phyloP scores from a whole-genome alignment of 2,797 vertebrate genomes.

The Pampus argenteus region DNA sequence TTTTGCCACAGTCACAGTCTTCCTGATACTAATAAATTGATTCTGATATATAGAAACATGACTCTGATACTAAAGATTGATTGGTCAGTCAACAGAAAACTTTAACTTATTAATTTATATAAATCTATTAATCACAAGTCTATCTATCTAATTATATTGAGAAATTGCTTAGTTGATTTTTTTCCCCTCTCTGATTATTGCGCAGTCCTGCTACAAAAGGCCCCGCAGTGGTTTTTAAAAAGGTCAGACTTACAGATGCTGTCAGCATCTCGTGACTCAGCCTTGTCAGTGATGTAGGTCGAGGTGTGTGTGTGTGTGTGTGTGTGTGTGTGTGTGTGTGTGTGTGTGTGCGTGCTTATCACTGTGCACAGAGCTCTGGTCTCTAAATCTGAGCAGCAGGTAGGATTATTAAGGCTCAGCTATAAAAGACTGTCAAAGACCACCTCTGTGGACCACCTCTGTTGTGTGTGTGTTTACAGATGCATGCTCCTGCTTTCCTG shows the following conservation, averaged over 20 bases:
- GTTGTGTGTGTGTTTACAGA: constrained; percentile 29
- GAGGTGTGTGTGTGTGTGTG: constrained; percentile 17
- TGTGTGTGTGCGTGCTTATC: not conserved
- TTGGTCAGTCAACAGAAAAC: not conserved
- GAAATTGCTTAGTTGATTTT: not conserved
- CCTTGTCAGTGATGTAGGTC: constrained; percentile 24
- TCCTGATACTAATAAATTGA: not conserved
- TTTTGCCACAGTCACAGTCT: not conserved
- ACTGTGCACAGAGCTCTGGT: constrained; percentile 46
- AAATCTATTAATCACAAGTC: too few relatives aligned
- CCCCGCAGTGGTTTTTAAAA: not conserved
- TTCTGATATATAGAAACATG: not conserved
- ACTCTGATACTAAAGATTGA: not conserved
- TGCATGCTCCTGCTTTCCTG: constrained; percentile 9
- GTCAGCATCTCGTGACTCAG: constrained; percentile 4
- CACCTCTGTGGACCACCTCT: constrained; percentile 82
- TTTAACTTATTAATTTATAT: too few relatives aligned
- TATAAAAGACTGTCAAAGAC: constrained; percentile 79
- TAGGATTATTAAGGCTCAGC: constrained; percentile 72
- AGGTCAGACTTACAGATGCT: constrained; percentile 8
- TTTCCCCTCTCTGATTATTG: not conserved
- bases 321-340: not conserved
- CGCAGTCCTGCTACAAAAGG: not conserved
- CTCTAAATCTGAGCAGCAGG: constrained; percentile 71
- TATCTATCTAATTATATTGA: too few relatives aligned